Evolutionary conservation across 1,140 invertebrate genomes (phyloP), one percentile per base, ranked within the genome.

Genomic region (Lordiphosa stackelbergi): DNA sequence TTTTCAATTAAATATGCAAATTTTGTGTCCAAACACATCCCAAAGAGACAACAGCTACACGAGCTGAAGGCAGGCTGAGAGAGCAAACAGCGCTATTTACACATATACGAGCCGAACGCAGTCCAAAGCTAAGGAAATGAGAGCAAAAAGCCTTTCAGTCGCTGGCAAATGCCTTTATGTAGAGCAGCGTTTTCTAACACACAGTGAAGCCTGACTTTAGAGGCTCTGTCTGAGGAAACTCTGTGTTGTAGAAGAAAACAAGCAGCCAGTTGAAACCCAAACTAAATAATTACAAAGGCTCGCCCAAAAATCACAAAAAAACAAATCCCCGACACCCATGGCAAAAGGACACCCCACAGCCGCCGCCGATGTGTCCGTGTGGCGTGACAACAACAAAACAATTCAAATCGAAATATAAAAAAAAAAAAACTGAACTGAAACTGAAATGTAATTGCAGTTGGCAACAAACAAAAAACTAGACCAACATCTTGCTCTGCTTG

Each of bases 1-100:
- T 54, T 43, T 69, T 79, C 71, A 81, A 81, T 81, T 81, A 83
- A 81, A 72, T 75, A 81, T 81, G 75, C 75, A 81, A 81, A 81
- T 81, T 69, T 42, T n/a, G n/a, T n/a, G n/a, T n/a, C n/a, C n/a
- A n/a, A n/a, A n/a, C n/a, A n/a, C n/a, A n/a, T n/a, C n/a, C n/a
- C n/a, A n/a, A n/a, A n/a, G n/a, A n/a, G n/a, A n/a, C n/a, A n/a
- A n/a, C n/a, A n/a, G n/a, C n/a, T n/a, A n/a, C n/a, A n/a, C n/a
- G n/a, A n/a, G n/a, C n/a, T n/a, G n/a, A n/a, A n/a, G n/a, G n/a
- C n/a, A n/a, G n/a, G n/a, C n/a, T n/a, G n/a, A n/a, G n/a, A n/a
- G n/a, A n/a, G n/a, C n/a, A n/a, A n/a, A n/a, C n/a, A n/a, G n/a
- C n/a, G 19, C 19, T 19, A 19, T 19, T 19, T 4, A 19, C 19